Conservation (phyloP, 2,113 vertebrate species). For the cattle (Bos taurus) region ARS-UCD2.0 NC_037351.1:59425001-59425500, state of each 20-base stretch:
- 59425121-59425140: background rate
- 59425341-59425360: background rate
- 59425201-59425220: background rate
- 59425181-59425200: background rate
- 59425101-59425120: background rate
- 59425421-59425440: background rate
- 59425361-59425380: background rate
- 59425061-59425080: background rate
- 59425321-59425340: background rate
- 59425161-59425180: background rate
- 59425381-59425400: background rate
- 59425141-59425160: background rate
- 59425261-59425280: background rate
- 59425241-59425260: background rate
- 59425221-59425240: background rate
- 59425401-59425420: background rate
- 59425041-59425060: background rate
- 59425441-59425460: background rate
- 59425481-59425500: background rate
- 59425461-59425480: background rate
- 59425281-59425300: background rate
- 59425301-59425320: background rate
- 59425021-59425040: background rate
- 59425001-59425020: background rate
- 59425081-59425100: background rate